Evolutionary conservation across 2,113 vertebrate genomes (phyloP).

Genomic region (Archilochus colubris): DNA sequence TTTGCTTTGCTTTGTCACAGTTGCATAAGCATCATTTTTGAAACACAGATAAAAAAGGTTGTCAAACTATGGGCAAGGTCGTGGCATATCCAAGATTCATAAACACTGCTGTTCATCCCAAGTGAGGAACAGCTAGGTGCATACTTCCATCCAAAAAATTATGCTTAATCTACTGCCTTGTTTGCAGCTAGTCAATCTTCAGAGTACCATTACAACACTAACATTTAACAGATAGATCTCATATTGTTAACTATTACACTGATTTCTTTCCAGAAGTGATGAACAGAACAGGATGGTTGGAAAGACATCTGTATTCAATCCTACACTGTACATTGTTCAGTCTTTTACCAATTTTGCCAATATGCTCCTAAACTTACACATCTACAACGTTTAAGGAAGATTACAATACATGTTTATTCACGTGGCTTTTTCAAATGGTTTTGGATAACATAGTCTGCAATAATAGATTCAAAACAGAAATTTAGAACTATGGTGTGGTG

Average conservation of each 20-base stretch:
- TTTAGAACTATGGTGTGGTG: background rate
- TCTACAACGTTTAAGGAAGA: background rate
- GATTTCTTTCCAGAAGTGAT: background rate
- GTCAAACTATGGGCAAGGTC: background rate
- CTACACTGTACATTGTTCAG: background rate
- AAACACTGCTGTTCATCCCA: background rate
- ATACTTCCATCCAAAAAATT: background rate
- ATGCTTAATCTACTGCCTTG: background rate
- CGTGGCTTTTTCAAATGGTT: background rate
- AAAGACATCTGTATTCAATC: background rate
- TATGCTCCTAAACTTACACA: background rate
- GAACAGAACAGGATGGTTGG: background rate
- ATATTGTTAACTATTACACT: background rate
- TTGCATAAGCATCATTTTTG: background rate
- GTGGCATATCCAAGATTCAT: background rate
- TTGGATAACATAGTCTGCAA: background rate
- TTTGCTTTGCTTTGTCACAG: background rate
- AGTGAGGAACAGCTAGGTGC: background rate
- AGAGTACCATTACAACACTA: background rate
- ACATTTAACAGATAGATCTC: slow-evolving; percentile 2
- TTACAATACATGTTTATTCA: background rate
- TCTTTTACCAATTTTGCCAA: background rate
- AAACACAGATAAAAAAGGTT: background rate
- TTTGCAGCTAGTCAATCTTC: background rate
- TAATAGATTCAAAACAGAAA: background rate